Base-by-base conservation (phyloP, 23 tunicate genomes). In the Styela plicata region DNA sequence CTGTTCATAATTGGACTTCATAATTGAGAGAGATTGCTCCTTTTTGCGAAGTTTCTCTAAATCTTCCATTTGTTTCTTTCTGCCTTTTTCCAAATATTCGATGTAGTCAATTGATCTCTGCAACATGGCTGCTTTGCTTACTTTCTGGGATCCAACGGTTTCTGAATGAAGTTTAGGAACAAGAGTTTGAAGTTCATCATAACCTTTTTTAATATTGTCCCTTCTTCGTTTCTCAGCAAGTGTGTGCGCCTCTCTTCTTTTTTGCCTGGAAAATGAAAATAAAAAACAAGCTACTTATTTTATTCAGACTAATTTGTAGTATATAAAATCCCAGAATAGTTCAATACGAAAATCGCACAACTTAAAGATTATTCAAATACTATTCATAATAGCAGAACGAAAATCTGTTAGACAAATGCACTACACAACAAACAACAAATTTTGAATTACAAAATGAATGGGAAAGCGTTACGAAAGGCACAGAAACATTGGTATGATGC, bases 241-340 rank as follows among this genome's bases (percentile, higher is more conserved):
- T 23, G 99, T 95, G 80, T 95, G 99, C 2, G 99, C 99, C 64
- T 93, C 98, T 34, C 98, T 69, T 63, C 98, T 70, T 85, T 86
- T 84, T 69, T 93, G 87, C 73, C 90, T 88, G 82, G 64, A 88
- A n/a, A n/a, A n/a, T n/a, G n/a, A n/a, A n/a, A n/a, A n/a, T n/a
- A n/a, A n/a, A n/a, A n/a, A n/a, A n/a, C n/a, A n/a, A n/a, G n/a
- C n/a, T n/a, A n/a, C n/a, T n/a, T n/a, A n/a, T n/a, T n/a, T n/a
- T n/a, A n/a, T n/a, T n/a, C n/a, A n/a, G n/a, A n/a, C n/a, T n/a
- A n/a, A n/a, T n/a, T n/a, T n/a, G n/a, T n/a, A n/a, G n/a, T n/a
- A n/a, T n/a, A n/a, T n/a, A n/a, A n/a, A n/a, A n/a, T n/a, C n/a
- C n/a, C n/a, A n/a, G n/a, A n/a, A n/a, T n/a, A n/a, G n/a, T n/a